Evolutionary conservation across 1,140 invertebrate genomes (phyloP).

Genomic region (Drosophila ogumai): DNA sequence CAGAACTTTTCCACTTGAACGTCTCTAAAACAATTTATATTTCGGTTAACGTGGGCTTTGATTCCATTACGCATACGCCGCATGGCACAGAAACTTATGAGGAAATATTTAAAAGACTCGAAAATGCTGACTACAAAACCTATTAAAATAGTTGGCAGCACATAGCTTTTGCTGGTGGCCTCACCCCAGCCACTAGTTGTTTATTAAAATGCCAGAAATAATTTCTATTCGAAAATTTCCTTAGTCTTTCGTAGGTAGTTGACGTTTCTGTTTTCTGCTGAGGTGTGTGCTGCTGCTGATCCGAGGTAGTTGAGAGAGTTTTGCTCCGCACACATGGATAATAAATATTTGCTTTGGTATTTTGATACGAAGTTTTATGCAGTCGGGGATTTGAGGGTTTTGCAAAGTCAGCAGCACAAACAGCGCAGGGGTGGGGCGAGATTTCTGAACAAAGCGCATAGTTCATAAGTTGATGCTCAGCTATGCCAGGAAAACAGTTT

Average conservation of each 20-base stretch:
- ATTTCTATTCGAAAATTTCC: slow-evolving; percentile 68
- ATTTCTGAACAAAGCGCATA: slow-evolving; percentile 59
- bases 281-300: slow-evolving; percentile 51
- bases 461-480: slow-evolving; percentile 62
- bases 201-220: slow-evolving; percentile 80
- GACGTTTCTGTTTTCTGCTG: slow-evolving; percentile 40
- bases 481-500: slow-evolving; percentile 33
- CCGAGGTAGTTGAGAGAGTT: slow-evolving; percentile 47
- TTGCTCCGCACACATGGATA: slow-evolving; percentile 65
- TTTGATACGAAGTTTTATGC: slow-evolving; percentile 71
- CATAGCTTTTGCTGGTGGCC: slow-evolving; percentile 31
- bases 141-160: slow-evolving; percentile 53
- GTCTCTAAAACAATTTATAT: slow-evolving; percentile 15
- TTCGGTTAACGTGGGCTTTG: slow-evolving; percentile 7
- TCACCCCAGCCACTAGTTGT: slow-evolving; percentile 43
- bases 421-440: slow-evolving; percentile 4
- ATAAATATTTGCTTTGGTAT: slow-evolving; percentile 81
- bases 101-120: slow-evolving; percentile 42
- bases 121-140: slow-evolving; percentile 41
- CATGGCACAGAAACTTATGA: slow-evolving; percentile 5
- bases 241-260: slow-evolving; percentile 33
- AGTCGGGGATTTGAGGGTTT: slow-evolving; percentile 54
- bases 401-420: slow-evolving; percentile 49
- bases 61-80: slow-evolving; percentile 50
- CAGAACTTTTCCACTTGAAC: not conserved